These are phyloP conservation scores for Lycopodina hypogea DNA, from an alignment of 37 sponge, comb jelly and placozoan species.

Conservation along the genomic window DNA sequence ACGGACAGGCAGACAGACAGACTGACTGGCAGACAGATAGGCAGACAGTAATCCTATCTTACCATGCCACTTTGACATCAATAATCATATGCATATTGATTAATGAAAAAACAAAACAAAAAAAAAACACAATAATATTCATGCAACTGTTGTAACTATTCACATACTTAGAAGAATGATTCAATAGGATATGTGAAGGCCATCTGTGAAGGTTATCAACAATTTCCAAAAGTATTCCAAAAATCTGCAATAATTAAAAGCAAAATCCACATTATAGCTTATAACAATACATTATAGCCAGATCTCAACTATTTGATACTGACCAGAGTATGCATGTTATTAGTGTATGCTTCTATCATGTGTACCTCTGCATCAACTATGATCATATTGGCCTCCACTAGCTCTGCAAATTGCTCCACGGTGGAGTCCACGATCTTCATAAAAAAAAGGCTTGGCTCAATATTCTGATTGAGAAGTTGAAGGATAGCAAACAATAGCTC, in stretches of 20 bases:
- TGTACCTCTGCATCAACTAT: constrained; percentile 16
- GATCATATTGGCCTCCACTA: background rate
- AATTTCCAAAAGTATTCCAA: constrained; percentile 6
- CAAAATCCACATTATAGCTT: no score
- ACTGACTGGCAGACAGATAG: no score
- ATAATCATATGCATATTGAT: background rate
- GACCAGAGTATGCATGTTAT: no score
- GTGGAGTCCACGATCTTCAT: background rate
- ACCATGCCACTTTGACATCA: no score
- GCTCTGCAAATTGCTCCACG: constrained; percentile 9
- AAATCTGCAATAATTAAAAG: constrained; percentile 9
- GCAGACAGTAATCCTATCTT: no score
- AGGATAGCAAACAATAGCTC: constrained; percentile 8
- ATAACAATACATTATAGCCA: background rate
- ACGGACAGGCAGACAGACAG: no score
- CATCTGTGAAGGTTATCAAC: constrained; percentile 14
- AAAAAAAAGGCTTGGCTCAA: background rate
- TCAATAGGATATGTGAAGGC: background rate
- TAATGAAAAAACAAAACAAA: background rate
- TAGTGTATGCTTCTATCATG: no score
- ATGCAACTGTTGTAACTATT: background rate
- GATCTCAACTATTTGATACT: no score
- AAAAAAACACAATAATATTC: background rate
- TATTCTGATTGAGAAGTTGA: background rate
- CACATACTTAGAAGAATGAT: constrained; percentile 13